Conservation (phyloP, 2,113 vertebrate genomes). For the Bubo bubo region DNA sequence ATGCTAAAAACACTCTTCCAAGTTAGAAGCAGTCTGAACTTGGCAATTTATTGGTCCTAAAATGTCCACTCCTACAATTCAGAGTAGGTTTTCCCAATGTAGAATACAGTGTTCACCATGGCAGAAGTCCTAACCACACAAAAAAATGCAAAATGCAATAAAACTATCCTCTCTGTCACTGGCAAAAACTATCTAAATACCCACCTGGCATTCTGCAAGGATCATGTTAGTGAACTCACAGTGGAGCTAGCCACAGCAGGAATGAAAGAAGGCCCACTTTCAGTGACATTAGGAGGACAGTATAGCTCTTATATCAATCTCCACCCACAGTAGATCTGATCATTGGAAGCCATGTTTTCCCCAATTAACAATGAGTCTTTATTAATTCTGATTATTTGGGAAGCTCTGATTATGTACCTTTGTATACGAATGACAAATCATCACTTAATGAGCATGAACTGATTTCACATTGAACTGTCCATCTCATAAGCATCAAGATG, state of each 20-base stretch:
- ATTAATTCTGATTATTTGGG: background rate
- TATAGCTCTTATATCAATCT: background rate
- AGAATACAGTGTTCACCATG: background rate
- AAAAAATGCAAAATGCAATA: background rate
- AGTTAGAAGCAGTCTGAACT: background rate
- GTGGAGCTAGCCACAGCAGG: background rate
- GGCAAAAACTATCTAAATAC: background rate
- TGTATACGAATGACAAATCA: slow-evolving; percentile 39
- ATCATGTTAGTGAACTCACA: background rate
- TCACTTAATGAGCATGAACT: slow-evolving; percentile 33
- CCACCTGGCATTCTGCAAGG: background rate
- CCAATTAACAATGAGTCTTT: background rate
- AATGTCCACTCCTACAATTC: background rate
- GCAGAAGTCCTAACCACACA: background rate
- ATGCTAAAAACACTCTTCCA: background rate
- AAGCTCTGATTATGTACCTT: background rate
- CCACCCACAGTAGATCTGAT: background rate
- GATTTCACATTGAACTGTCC: slow-evolving; percentile 56
- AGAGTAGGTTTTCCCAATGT: background rate
- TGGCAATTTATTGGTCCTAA: background rate
- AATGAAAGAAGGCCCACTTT: background rate
- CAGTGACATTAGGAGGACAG: background rate
- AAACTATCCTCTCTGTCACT: background rate
- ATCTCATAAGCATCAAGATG: slow-evolving; percentile 39
- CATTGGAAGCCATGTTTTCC: background rate